Evolutionary conservation across 2,113 vertebrate genomes (phyloP).

Genomic region (Sinocyclocheilus rhinocerous): DNA sequence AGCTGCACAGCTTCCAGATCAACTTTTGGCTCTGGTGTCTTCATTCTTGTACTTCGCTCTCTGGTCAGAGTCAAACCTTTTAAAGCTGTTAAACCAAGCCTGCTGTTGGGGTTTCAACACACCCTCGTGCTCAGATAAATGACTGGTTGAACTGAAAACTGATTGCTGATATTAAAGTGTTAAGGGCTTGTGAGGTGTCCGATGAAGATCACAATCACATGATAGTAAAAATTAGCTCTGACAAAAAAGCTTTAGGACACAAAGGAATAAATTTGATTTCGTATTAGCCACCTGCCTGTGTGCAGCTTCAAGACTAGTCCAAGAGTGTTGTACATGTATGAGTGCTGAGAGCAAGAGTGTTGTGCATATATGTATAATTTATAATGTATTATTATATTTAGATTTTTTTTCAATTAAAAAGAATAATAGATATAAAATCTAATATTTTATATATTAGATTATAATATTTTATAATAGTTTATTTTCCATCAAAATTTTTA

Average conservation of each 20-base stretch:
- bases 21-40: background rate
- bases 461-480: too few relatives aligned
- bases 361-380: background rate
- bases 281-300: too few relatives aligned
- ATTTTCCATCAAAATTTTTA: too few relatives aligned
- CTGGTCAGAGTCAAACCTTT: background rate
- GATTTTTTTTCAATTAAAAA: too few relatives aligned
- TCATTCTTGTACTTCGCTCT: slow-evolving; percentile 27
- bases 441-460: too few relatives aligned
- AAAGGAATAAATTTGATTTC: too few relatives aligned
- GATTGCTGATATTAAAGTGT: background rate
- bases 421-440: too few relatives aligned
- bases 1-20: background rate
- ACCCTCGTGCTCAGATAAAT: background rate
- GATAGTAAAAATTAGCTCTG: background rate
- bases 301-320: background rate
- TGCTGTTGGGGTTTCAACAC: background rate
- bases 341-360: too few relatives aligned
- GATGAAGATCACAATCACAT: background rate
- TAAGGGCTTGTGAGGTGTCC: background rate
- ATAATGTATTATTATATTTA: too few relatives aligned
- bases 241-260: background rate
- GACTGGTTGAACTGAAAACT: background rate
- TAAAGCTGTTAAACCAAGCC: background rate
- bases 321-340: background rate